Base-by-base conservation (phyloP, 2,888 invertebrate genomes). In the Megastigmus dorsalis region DNA sequence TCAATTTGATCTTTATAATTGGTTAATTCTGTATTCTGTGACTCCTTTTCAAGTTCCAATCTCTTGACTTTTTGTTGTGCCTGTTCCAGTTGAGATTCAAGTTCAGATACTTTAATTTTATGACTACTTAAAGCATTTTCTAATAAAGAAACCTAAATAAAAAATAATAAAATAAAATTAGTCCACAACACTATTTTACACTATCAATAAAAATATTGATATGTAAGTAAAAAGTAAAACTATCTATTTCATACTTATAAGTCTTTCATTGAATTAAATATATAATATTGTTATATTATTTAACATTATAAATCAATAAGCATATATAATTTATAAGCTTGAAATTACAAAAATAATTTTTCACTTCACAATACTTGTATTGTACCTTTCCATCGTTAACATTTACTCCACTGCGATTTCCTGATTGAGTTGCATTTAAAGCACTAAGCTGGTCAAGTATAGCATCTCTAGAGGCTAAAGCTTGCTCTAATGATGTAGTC, bases 401-500 rank as follows among this genome's bases (percentile, higher is more conserved):
- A 45, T 62, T 71, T 55, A 73, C 70, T 43, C 60, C 77, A 67
- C 66, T 78, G 18, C 93, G 82, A 43, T 89, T 85, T 13, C 90
- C 89, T 13, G 93, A 89, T 85, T 94, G 92, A 9, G 88, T 89
- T 0, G 89, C 89, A 15, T 93, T 91, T 78, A 92, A 90, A 36
- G 91, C 90, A 77, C 92, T 92, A 5, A 88, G 77, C 82, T 93
- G 92, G 48, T 85, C 82, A 82, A 91, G 90, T 50, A 94, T 88
- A 74, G 91, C 89, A 80, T 93, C 92, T 73, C 92, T 90, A 63
- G 92, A 91, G 26, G 88, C 88, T 38, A 92, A 88, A 0, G 93
- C 92, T 83, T 92, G 91, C 87, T 94, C 92, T 81, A 95, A 89
- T 33, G 94, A 92, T 81, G 92, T 89, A 77, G 92, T 93, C 73